Conservation (phyloP, 2,888 invertebrate genomes). For the Apotomis capreana region DNA sequence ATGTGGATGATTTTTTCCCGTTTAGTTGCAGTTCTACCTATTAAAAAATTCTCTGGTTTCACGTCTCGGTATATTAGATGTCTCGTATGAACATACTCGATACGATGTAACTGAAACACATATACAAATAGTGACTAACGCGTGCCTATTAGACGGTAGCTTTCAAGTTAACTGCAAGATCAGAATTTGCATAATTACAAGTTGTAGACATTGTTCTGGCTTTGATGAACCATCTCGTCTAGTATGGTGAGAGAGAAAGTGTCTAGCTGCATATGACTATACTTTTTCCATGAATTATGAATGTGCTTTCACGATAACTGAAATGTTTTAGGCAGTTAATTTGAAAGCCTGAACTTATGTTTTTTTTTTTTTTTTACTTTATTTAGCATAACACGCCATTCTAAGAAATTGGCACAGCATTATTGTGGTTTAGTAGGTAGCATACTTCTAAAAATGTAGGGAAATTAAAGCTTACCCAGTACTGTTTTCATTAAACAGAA, state of each 20-base stretch:
- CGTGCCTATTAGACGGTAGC: constrained; percentile 35
- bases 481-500: too few species aligned
- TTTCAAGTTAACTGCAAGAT: constrained; percentile 43
- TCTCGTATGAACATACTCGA: constrained; percentile 99
- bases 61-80: constrained; percentile 99
- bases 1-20: constrained; percentile 99
- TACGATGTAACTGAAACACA: constrained; percentile 94
- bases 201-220: constrained; percentile 35
- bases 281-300: constrained; percentile 3
- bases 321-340: too few species aligned
- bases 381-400: too few species aligned
- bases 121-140: constrained; percentile 31
- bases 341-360: too few species aligned
- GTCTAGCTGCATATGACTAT: constrained; percentile 8
- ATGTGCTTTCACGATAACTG: too few species aligned
- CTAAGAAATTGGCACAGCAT: too few species aligned
- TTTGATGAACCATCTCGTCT: constrained; percentile 38
- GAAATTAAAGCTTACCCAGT: too few species aligned
- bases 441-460: too few species aligned
- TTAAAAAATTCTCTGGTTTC: constrained; percentile 99
- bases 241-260: constrained; percentile 1
- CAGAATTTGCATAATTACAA: constrained; percentile 38
- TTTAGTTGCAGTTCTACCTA: constrained; percentile 98
- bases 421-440: too few species aligned
- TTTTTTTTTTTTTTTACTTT: too few species aligned